Base-by-base conservation (phyloP, 2,888 invertebrate species). In the Gastracanthus pulcherrimus region DNA sequence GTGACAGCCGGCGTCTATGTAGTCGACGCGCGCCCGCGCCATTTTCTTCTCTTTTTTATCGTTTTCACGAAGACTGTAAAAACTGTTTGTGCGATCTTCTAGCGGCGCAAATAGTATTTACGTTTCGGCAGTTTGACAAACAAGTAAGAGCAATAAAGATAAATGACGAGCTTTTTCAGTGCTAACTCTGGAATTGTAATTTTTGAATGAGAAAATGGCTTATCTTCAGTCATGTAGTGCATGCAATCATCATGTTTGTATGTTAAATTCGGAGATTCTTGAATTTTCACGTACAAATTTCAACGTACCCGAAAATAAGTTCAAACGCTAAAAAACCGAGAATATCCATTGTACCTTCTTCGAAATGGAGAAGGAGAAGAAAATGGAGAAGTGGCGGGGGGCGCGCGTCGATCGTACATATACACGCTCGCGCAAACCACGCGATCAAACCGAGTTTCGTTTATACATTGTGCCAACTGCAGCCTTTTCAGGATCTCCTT, bases 391-490 rank as follows among this genome's bases (percentile, higher is more conserved):
- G n/a, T n/a, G n/a, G n/a, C n/a, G n/a, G n/a, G n/a, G n/a, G n/a
- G n/a, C n/a, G n/a, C n/a, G 16, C 64, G 16, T 41, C 1, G 1
- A 31, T 23, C 29, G 31, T 36, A 51, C 5, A 3, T 36, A 51
- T 19, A 41, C 29, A 19, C 31, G 23, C 16, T 36, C 3, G 48
- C 51, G 36, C n/a, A 48, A 19, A 48, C 45, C 79, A 41, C 66
- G 74, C 74, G 70, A 75, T 55, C 67, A 71, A 4, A 83, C 81
- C 67, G 67, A 72, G 60, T 79, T 83, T 83, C 64, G 58, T 81
- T 83, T 83, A 72, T 34, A 60, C 45, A 82, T 80, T 83, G 83
- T 83, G 83, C 83, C 83, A 83, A 83, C 62, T 79, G 64, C 77
- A 83, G 75, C 72, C 77, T 82, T 78, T 81, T 79, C 80, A 81